phyloP scores from a whole-genome alignment of 2,797 vertebrate genomes.

The Pristis pectinata region DNA sequence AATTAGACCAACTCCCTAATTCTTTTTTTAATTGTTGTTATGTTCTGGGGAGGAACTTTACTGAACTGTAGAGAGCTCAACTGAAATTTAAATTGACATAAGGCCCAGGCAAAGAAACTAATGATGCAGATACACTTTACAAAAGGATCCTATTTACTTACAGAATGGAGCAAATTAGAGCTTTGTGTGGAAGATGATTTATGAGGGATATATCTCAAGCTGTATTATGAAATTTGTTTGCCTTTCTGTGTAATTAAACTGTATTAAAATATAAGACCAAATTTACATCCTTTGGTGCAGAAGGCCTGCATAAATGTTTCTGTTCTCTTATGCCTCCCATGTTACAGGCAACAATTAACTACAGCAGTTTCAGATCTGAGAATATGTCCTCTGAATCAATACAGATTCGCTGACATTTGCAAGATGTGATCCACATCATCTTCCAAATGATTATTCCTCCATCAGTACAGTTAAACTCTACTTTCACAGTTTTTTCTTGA shows the following conservation, averaged over 20 bases:
- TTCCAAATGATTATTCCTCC: constrained; percentile 75
- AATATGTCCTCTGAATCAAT: constrained; percentile 74
- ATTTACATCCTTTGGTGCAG: not conserved
- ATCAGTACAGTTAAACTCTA: constrained; percentile 76
- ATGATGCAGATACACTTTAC: not conserved
- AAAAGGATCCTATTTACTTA: not conserved
- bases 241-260: not conserved
- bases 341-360: constrained; percentile 38
- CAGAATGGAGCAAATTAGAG: not conserved
- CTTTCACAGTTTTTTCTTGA: constrained; percentile 73
- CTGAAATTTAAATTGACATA: not conserved
- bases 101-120: not conserved
- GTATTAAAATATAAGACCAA: not conserved
- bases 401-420: constrained; percentile 82
- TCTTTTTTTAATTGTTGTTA: too few relatives aligned
- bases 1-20: not conserved
- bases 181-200: not conserved
- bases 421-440: constrained; percentile 93
- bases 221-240: not conserved
- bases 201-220: not conserved
- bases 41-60: too few relatives aligned
- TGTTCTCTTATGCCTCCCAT: not conserved
- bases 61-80: not conserved
- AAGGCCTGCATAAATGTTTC: not conserved
- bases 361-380: constrained; percentile 76